These are phyloP conservation scores for Mactra quadrangularis DNA, from an alignment of 1,140 invertebrate genomes.

Conservation along the genomic window DNA sequence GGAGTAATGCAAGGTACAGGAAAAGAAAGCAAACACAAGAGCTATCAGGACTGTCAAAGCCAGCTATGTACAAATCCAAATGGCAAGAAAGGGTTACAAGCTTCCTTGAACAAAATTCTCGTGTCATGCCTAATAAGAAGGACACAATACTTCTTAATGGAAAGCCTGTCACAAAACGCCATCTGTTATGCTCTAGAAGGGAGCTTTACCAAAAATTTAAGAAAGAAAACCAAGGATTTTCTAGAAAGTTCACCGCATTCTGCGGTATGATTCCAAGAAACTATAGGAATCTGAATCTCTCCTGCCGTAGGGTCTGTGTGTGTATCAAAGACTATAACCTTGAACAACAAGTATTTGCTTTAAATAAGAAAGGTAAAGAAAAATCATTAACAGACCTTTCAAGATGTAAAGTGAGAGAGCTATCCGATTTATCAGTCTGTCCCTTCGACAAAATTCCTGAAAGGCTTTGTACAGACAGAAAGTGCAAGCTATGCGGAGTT, in stretches of 20 bases:
- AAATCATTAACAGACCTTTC: not conserved
- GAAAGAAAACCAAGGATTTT: not conserved
- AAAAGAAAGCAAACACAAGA: slow-evolving; percentile 13
- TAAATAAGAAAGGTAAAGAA: slow-evolving; percentile 34
- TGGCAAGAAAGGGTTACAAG: slow-evolving; percentile 14
- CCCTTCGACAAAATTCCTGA: slow-evolving; percentile 20
- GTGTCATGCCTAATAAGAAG: slow-evolving; percentile 51
- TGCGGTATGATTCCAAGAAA: slow-evolving; percentile 34
- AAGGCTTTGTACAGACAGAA: not conserved
- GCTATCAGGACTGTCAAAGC: not conserved
- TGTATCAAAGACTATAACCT: slow-evolving; percentile 58
- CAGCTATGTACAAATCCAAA: not conserved
- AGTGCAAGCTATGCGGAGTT: slow-evolving; percentile 18
- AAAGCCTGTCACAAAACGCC: slow-evolving; percentile 26
- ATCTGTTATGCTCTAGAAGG: slow-evolving; percentile 22
- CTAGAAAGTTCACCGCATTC: slow-evolving; percentile 37
- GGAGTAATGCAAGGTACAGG: not conserved
- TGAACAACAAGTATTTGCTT: slow-evolving; percentile 32
- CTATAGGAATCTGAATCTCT: slow-evolving; percentile 12
- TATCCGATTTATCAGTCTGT: slow-evolving; percentile 47
- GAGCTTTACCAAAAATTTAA: slow-evolving; percentile 3
- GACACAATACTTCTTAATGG: slow-evolving; percentile 42
- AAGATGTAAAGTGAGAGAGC: not conserved
- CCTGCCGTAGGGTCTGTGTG: slow-evolving; percentile 48
- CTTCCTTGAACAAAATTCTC: slow-evolving; percentile 37